Base-by-base conservation (phyloP, 1,140 invertebrate species). In the Pseudomyrmex pallidus region DNA sequence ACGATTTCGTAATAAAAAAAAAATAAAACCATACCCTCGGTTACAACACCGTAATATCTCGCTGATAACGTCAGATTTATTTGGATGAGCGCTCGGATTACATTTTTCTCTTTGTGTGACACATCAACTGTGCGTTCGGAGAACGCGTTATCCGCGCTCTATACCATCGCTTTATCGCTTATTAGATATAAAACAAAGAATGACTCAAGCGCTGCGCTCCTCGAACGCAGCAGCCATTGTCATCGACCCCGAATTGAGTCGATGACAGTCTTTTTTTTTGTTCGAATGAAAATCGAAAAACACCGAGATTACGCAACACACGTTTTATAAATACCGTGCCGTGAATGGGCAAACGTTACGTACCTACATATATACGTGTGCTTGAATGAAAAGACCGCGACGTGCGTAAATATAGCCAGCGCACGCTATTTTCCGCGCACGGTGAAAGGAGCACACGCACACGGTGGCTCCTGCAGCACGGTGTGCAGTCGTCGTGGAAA, bases 331-430 rank as follows among this genome's bases (percentile, higher is more conserved):
- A 80, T 80, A 61, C 12, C 17, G 7, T 54, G 8, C 2, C 44
- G 66, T 80, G 76, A 80, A 80, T 80, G 76, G 67, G 13, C 20
- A 50, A 78, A 50, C 54, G 64, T 80, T 70, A 50, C 50, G 3
- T 25, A 20, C 20, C n/a, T n/a, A n/a, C n/a, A n/a, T n/a, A 3
- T 25, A 25, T 25, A 25, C 25, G 17, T 54, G 22, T 59, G 66
- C 44, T 56, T 80, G 66, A 80, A 80, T 80, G 76, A 72, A 80
- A 80, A 72, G 76, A 80, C 5, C 44, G 12, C 66, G 66, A 15
- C n/a, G 54, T 56, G 66, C 20, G 54, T 80, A 80, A 80, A 80
- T 80, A 80, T 80, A 80, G 66, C n/a, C 44, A 44, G 46, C 54
- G 46, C 76, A 46, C 54, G 44, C 44, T 80, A 80, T 80, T 80